These are phyloP conservation scores for Seriola quinqueradiata DNA, from an alignment of 2,113 vertebrate species.

Conservation along the genomic window DNA sequence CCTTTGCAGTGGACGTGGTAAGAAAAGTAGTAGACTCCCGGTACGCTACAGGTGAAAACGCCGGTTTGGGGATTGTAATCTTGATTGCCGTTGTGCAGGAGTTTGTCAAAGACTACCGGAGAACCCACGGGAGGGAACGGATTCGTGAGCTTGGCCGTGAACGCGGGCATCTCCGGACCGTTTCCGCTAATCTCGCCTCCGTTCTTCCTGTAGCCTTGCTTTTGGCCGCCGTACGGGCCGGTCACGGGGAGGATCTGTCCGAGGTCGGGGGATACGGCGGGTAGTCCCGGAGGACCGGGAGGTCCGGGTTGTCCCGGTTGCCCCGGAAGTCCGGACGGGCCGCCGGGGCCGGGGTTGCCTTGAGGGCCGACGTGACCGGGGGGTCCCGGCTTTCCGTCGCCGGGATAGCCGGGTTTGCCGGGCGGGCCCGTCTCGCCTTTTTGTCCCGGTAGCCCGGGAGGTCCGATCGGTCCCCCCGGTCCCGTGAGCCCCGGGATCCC, in stretches of 20 bases:
- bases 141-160: slow-evolving; percentile 92
- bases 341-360: slow-evolving; percentile 79
- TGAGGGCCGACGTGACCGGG: slow-evolving; percentile 89
- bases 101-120: slow-evolving; percentile 94
- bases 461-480: slow-evolving; percentile 83
- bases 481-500: slow-evolving; percentile 84
- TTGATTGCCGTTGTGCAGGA: slow-evolving; percentile 94
- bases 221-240: slow-evolving; percentile 82
- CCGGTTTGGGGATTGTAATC: slow-evolving; percentile 96
- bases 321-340: slow-evolving; percentile 79
- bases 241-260: slow-evolving; percentile 89
- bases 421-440: slow-evolving; percentile 79
- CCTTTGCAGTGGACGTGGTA: slow-evolving; percentile 99
- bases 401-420: slow-evolving; percentile 90
- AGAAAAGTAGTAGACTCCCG: slow-evolving; percentile 96
- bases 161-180: slow-evolving; percentile 91
- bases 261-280: slow-evolving; percentile 83
- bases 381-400: slow-evolving; percentile 87
- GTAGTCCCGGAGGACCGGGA: slow-evolving; percentile 83
- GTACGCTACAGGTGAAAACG: slow-evolving; percentile 94
- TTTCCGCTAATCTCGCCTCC: slow-evolving; percentile 70
- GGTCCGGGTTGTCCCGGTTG: slow-evolving; percentile 79
- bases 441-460: slow-evolving; percentile 80
- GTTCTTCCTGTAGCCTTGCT: slow-evolving; percentile 87
- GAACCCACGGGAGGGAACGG: slow-evolving; percentile 94